A percentile compares a stretch with the other conserved stretches of the same genome.
phyloP scores from a whole-genome alignment of 2,888 invertebrate species.

The Drosophila hawaiiensis region DNA sequence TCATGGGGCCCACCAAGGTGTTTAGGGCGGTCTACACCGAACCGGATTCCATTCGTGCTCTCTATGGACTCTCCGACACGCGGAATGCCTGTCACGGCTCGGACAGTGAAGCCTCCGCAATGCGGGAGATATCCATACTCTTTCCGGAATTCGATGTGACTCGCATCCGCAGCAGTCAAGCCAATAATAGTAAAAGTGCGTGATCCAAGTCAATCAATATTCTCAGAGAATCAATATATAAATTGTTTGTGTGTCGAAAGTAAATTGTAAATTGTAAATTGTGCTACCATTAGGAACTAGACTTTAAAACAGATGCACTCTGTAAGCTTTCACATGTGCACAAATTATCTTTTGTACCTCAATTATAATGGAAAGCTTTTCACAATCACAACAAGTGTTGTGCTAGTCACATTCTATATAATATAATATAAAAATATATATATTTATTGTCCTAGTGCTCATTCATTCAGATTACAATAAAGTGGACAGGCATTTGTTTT shows the following conservation, averaged over 20 bases:
- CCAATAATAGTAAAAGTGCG: not conserved
- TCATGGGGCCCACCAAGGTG: conserved; percentile 97
- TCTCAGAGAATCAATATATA: not conserved
- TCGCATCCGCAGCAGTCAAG: not conserved
- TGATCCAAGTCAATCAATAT: not conserved
- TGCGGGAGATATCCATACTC: conserved; percentile 92
- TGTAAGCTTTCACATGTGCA: not conserved
- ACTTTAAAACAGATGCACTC: not conserved
- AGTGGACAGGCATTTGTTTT: conserved; percentile 43
- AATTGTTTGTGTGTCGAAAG: not conserved
- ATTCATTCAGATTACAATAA: not conserved
- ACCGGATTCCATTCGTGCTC: conserved; percentile 92
- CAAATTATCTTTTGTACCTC: not conserved
- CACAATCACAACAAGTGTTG: not conserved
- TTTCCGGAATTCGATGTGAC: conserved; percentile 89
- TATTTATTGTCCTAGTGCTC: not conserved
- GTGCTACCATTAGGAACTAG: not conserved
- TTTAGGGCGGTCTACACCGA: conserved; percentile 91
- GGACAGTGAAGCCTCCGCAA: conserved; percentile 90
- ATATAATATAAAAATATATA: not conserved
- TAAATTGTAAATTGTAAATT: not conserved
- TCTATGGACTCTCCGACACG: conserved; percentile 96
- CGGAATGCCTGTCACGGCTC: conserved; percentile 98
- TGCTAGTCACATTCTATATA: conserved; percentile 1
- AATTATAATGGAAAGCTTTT: not conserved